phyloP scores from a whole-genome alignment of 2,888 invertebrate species.

The Oscheius onirici region DNA sequence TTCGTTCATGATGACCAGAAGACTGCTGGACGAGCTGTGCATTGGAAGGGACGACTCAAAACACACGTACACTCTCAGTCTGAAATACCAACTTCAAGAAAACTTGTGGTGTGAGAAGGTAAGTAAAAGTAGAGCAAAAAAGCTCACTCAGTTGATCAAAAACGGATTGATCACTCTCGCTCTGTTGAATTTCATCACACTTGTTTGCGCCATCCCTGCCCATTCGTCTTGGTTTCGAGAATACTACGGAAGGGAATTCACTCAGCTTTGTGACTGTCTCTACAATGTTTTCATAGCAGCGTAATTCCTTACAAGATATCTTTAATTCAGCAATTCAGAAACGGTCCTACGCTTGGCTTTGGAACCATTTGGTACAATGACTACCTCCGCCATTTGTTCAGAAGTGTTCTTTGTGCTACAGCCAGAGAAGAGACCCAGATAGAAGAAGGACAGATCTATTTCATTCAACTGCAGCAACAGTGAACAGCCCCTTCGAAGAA shows the following conservation, averaged over 20 bases:
- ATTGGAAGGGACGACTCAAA: background rate
- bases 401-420: background rate
- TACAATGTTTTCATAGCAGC: background rate
- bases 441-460: background rate
- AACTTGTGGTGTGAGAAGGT: conserved; percentile 12
- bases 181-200: background rate
- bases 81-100: conserved; percentile 1
- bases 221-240: background rate
- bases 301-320: background rate
- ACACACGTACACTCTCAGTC: conserved; percentile 8
- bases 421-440: background rate
- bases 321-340: background rate
- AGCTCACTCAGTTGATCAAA: background rate
- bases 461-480: background rate
- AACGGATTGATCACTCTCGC: background rate
- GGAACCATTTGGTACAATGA: background rate
- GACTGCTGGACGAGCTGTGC: background rate
- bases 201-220: background rate
- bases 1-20: no score
- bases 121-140: background rate
- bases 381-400: background rate
- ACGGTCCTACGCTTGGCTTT: background rate
- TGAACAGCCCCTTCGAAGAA: background rate
- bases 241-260: background rate
- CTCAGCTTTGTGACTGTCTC: background rate